These are phyloP conservation scores for Castor canadensis DNA, from an alignment of 2,113 vertebrate species.

Conservation along the genomic window DNA sequence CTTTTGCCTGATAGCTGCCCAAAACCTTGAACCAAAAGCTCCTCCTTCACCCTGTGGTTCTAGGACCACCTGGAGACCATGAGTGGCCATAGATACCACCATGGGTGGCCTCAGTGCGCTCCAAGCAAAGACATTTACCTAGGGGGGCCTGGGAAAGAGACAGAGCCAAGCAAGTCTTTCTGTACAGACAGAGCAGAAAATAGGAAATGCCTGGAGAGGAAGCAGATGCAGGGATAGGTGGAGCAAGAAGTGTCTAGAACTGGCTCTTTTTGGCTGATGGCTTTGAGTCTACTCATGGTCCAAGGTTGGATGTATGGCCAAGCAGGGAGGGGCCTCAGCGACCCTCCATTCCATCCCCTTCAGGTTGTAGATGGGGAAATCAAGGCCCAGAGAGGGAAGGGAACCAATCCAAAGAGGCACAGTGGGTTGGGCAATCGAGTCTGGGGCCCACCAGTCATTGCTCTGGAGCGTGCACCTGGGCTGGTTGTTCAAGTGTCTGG, in stretches of 20 bases:
- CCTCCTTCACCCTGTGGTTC: neutral
- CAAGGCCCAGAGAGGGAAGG: neutral
- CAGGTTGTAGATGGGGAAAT: neutral
- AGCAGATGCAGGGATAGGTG: neutral
- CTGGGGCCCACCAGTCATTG: fast-evolving
- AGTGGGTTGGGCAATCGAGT: no score
- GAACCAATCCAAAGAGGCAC: neutral
- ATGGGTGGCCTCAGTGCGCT: neutral
- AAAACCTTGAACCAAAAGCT: neutral
- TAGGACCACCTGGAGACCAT: neutral
- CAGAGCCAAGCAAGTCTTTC: neutral
- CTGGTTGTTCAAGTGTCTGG: neutral
- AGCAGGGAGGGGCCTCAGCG: neutral
- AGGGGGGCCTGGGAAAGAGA: neutral
- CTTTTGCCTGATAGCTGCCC: neutral
- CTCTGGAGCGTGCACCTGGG: neutral
- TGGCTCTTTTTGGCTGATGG: neutral
- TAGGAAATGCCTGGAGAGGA: constrained; percentile 29
- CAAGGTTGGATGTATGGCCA: neutral
- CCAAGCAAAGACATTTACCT: neutral
- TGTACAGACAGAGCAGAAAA: constrained; percentile 35
- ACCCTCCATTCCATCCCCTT: no score
- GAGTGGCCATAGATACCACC: neutral
- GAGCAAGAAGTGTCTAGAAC: constrained; percentile 9
- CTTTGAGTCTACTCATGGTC: neutral